A percentile compares a stretch with the other conserved stretches of the same genome.
Evolutionary conservation across 2,888 invertebrate genomes (phyloP).

Genomic region (Acronicta aceris): DNA sequence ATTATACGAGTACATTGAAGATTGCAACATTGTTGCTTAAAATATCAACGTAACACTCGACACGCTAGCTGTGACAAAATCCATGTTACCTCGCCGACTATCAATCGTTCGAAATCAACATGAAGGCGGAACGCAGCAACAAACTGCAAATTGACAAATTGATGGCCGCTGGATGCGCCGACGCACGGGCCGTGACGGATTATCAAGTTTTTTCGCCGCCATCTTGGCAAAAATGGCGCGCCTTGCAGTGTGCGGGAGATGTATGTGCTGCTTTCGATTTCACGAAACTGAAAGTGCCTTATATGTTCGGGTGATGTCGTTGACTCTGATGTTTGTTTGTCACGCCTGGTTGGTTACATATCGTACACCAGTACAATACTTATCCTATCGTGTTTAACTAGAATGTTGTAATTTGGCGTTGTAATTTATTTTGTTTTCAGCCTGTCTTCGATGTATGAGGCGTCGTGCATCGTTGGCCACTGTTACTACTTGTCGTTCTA

Average conservation of each 20-base stretch:
- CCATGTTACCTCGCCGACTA: constrained; percentile 15
- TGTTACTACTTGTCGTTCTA: constrained; percentile 70
- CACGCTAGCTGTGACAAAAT: constrained; percentile 24
- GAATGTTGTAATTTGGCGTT: constrained; percentile 80
- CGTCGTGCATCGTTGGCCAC: constrained; percentile 68
- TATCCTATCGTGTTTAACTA: constrained; percentile 79
- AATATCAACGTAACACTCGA: constrained; percentile 11
- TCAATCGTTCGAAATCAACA: constrained; percentile 49
- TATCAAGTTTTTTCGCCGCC: constrained; percentile 79
- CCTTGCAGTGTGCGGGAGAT: constrained; percentile 75
- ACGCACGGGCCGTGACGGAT: constrained; percentile 78
- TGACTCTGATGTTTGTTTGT: constrained; percentile 88
- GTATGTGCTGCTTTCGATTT: constrained; percentile 85
- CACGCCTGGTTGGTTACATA: constrained; percentile 80
- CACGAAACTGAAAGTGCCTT: constrained; percentile 86
- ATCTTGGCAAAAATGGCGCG: constrained; percentile 81
- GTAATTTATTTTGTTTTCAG: constrained; percentile 80
- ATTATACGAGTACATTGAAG: constrained; percentile 6
- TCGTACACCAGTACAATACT: constrained; percentile 69
- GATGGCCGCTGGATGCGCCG: constrained; percentile 69
- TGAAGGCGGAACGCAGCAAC: constrained; percentile 58
- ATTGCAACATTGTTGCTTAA: constrained; percentile 7
- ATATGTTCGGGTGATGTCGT: constrained; percentile 87
- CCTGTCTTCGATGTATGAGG: constrained; percentile 68
- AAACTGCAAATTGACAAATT: constrained; percentile 76